Evolutionary conservation across 2,113 vertebrate genomes (phyloP).

Genomic region (Campylorhamphus procurvoides): DNA sequence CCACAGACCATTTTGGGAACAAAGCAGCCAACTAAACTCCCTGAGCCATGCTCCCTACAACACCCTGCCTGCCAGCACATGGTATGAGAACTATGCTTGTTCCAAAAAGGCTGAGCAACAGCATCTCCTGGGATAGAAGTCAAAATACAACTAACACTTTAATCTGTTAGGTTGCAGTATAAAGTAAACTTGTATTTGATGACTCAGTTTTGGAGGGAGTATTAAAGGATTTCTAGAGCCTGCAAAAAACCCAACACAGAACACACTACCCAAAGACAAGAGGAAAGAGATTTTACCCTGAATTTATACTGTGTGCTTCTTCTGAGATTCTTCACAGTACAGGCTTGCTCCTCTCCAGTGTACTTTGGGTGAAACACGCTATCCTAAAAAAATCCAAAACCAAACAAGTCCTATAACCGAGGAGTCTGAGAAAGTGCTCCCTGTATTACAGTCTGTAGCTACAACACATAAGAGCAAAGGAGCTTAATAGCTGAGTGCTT

Average conservation of each 20-base stretch:
- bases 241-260: neutral
- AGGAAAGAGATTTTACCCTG: constrained; percentile 81
- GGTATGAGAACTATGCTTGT: neutral
- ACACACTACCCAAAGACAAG: neutral
- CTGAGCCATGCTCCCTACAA: neutral
- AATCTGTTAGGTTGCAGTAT: neutral
- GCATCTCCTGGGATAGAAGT: neutral
- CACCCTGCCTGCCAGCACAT: neutral
- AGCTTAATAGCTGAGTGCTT: neutral
- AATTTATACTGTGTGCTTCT: constrained; percentile 99
- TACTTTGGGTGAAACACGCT: constrained; percentile 94
- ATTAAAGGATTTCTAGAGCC: neutral
- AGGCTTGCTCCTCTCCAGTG: constrained; percentile 96
- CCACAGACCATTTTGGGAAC: neutral
- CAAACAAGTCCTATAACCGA: neutral
- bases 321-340: constrained; percentile 96
- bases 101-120: neutral
- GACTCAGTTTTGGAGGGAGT: neutral
- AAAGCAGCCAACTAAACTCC: neutral
- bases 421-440: neutral
- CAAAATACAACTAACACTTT: neutral
- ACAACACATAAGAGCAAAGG: neutral
- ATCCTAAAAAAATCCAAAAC: constrained; percentile 78
- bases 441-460: neutral
- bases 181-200: neutral